phyloP scores from a whole-genome alignment of 1,140 invertebrate species.

The Anastrepha ludens region DNA sequence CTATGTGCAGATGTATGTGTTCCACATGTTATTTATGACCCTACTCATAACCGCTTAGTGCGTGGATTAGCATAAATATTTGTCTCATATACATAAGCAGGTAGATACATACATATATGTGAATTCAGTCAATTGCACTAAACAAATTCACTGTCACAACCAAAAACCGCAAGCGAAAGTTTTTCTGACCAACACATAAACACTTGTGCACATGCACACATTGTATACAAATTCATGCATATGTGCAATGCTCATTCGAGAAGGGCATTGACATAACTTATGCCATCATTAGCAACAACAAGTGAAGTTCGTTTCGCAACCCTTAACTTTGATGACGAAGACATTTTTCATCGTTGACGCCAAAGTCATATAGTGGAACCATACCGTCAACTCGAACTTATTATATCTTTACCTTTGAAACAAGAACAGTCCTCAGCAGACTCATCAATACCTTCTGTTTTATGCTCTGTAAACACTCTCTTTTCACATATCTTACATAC shows the following conservation, averaged over 20 bases:
- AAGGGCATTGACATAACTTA: conserved; percentile 49
- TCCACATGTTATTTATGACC: too few relatives aligned
- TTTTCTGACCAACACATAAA: conserved; percentile 28
- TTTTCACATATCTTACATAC: neutral
- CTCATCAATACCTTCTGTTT: too few relatives aligned
- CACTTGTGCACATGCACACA: neutral
- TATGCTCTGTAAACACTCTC: neutral
- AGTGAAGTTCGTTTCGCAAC: neutral
- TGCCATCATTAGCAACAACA: neutral
- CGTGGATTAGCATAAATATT: neutral
- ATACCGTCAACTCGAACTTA: neutral
- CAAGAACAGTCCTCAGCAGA: too few relatives aligned
- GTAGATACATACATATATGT: neutral
- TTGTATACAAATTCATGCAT: neutral
- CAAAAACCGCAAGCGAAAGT: conserved; percentile 45
- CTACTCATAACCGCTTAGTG: neutral
- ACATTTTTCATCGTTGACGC: conserved; percentile 29
- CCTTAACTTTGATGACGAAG: conserved; percentile 15
- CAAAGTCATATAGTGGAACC: neutral
- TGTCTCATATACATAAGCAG: neutral
- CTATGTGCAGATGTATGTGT: neutral
- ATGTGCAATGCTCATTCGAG: neutral
- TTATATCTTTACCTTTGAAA: neutral
- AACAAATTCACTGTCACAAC: neutral
- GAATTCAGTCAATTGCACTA: neutral